These are phyloP conservation scores for Aphis craccivora DNA, from an alignment of 1,140 invertebrate genomes.

Conservation along the genomic window DNA sequence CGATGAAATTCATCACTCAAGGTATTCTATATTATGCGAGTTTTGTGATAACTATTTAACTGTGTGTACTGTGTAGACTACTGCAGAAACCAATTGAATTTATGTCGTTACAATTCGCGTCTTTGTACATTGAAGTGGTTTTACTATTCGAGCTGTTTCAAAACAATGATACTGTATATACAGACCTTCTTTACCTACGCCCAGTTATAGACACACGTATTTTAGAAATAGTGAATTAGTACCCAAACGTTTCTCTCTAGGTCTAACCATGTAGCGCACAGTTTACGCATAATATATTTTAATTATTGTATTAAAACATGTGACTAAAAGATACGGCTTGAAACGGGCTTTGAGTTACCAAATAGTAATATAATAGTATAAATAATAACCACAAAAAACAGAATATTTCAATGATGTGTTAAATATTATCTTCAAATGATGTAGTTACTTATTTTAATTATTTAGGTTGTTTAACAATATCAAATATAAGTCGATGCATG, in stretches of 20 bases:
- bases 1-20: too few relatives aligned
- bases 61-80: too few relatives aligned
- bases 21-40: too few relatives aligned
- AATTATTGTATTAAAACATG: not conserved
- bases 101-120: too few relatives aligned
- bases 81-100: too few relatives aligned
- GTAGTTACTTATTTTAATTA: not conserved
- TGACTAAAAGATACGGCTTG: not conserved
- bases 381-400: not conserved
- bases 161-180: not conserved
- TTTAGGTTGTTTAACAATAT: not conserved
- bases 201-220: not conserved
- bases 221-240: not conserved
- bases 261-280: not conserved
- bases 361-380: not conserved
- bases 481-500: not conserved
- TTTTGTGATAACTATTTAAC: too few relatives aligned
- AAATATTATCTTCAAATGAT: too few relatives aligned
- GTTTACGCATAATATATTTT: not conserved
- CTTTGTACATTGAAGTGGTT: too few relatives aligned
- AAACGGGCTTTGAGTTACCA: not conserved
- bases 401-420: too few relatives aligned
- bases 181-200: not conserved
- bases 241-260: not conserved
- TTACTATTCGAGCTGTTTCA: not conserved